Percentiles rank a stretch among this genome's conserved stretches.
Conservation (phyloP, 2,113 vertebrate species). For the Stegostoma tigrinum region DNA sequence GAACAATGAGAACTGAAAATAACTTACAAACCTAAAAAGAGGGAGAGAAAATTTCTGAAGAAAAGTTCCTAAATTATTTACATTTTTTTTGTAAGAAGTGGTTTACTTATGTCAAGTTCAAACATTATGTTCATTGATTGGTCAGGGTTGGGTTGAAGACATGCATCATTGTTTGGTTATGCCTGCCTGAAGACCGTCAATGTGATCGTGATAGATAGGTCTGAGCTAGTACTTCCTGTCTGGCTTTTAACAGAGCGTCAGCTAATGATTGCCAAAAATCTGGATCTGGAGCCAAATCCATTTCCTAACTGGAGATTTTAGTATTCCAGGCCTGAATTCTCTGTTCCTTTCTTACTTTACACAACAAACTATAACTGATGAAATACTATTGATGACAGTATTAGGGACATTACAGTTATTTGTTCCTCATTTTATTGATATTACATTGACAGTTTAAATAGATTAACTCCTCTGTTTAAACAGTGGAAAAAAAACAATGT, state of each 20-base stretch:
- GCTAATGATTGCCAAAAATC: background rate
- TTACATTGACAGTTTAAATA: background rate
- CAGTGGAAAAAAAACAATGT: background rate
- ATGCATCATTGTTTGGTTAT: conserved; percentile 27
- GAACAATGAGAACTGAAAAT: conserved; percentile 7
- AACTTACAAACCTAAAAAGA: background rate
- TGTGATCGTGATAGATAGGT: background rate
- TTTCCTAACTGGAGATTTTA: background rate
- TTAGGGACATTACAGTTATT: background rate
- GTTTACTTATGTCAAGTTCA: background rate
- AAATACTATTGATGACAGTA: no score
- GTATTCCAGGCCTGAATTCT: background rate
- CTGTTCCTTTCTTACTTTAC: background rate
- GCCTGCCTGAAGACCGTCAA: background rate
- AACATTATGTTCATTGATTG: conserved; percentile 4
- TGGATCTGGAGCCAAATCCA: background rate
- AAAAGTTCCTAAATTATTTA: background rate
- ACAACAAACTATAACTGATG: background rate
- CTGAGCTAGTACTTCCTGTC: conserved; percentile 18
- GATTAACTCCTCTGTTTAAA: background rate
- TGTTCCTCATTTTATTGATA: background rate
- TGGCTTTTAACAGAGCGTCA: background rate
- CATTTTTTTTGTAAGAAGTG: background rate
- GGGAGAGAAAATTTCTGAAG: background rate
- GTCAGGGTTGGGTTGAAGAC: conserved; percentile 22